A percentile compares a stretch with the other conserved stretches of the same genome.
phyloP scores from a whole-genome alignment of 2,888 invertebrate genomes.

The Apamea sordens region DNA sequence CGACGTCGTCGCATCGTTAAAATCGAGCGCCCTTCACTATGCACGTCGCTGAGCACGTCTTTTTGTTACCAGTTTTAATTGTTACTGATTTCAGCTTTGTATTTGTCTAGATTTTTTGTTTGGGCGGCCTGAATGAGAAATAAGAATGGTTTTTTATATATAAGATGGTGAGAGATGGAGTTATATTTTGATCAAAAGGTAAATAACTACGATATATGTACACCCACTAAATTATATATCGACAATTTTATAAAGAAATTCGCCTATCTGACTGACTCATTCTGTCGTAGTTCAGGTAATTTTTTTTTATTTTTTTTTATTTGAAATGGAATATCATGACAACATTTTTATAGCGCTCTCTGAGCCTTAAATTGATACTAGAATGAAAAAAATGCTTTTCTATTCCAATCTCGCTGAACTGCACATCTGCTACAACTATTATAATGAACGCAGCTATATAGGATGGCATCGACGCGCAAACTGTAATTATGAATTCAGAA shows the following conservation, averaged over 20 bases:
- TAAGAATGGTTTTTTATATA: background rate
- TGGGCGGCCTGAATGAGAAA: background rate
- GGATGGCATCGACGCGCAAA: background rate
- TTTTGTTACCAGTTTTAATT: constrained; percentile 60
- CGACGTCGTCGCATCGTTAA: constrained; percentile 71
- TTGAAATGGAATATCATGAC: background rate
- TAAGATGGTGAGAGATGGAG: background rate
- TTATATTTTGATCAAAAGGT: background rate
- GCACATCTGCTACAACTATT: background rate
- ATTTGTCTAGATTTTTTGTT: constrained; percentile 19
- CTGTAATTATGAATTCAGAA: no score
- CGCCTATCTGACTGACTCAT: background rate
- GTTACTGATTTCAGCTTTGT: constrained; percentile 39
- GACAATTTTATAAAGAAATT: background rate
- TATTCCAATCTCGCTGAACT: background rate
- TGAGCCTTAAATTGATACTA: background rate
- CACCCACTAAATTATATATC: background rate
- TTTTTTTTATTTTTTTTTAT: no score
- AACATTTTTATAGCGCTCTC: background rate
- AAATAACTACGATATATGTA: background rate
- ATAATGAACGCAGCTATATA: background rate
- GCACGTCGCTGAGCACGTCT: constrained; percentile 43
- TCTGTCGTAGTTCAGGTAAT: background rate
- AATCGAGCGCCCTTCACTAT: constrained; percentile 70
- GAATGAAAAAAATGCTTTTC: background rate